Evolutionary conservation across 2,113 vertebrate species (phyloP).

Genomic region (Ellobius talpinus): DNA sequence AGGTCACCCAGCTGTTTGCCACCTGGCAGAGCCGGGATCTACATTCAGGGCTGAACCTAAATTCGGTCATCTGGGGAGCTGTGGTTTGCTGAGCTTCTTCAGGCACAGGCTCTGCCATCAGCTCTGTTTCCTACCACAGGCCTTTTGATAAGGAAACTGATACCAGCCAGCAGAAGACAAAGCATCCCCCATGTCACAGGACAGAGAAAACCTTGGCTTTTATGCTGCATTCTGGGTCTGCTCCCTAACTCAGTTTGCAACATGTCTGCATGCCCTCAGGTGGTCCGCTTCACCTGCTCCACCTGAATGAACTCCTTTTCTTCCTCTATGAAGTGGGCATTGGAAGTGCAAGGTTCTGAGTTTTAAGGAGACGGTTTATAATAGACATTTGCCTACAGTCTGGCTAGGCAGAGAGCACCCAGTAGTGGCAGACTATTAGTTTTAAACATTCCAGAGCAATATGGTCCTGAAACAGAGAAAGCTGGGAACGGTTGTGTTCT

Average conservation of each 20-base stretch:
- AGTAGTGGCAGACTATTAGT: background rate
- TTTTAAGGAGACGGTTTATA: background rate
- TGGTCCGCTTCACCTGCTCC: fast-evolving
- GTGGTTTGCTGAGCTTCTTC: background rate
- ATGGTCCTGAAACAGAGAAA: background rate
- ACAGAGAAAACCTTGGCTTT: background rate
- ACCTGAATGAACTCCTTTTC: background rate
- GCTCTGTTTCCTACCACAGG: background rate
- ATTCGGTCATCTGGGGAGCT: fast-evolving
- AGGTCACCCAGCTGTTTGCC: constrained; percentile 32
- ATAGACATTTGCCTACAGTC: background rate
- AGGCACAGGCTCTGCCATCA: background rate
- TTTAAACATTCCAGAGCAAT: background rate
- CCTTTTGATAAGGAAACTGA: constrained; percentile 7
- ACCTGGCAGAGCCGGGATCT: background rate
- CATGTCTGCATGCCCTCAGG: background rate
- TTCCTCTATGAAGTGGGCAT: background rate
- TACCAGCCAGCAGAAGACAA: background rate
- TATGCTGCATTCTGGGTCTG: background rate
- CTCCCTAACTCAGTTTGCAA: fast-evolving
- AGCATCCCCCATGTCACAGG: background rate
- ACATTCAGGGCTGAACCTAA: background rate
- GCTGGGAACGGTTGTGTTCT: background rate
- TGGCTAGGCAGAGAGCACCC: constrained; percentile 11
- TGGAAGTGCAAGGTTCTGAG: background rate